Evolutionary conservation across 2,888 invertebrate species (phyloP).

Genomic region (Labia minor): DNA sequence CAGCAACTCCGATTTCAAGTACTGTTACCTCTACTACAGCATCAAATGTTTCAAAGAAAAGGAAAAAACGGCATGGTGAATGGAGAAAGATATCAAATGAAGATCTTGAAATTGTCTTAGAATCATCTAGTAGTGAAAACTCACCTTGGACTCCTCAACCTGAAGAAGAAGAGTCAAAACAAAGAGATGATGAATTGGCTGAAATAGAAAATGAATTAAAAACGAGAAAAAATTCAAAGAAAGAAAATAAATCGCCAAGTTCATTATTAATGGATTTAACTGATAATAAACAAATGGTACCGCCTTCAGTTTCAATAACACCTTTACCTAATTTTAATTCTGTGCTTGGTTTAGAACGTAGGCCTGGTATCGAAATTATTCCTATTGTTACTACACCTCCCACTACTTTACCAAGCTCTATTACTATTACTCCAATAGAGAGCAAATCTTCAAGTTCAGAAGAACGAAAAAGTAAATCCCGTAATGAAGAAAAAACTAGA

Average conservation of each 20-base stretch:
- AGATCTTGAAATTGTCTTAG: conserved; percentile 46
- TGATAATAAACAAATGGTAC: conserved; percentile 46
- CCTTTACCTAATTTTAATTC: conserved; percentile 47
- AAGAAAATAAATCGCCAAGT: conserved; percentile 41
- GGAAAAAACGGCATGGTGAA: conserved; percentile 36
- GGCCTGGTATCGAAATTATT: conserved; percentile 76
- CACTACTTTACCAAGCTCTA: conserved; percentile 61
- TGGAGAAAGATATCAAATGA: conserved; percentile 45
- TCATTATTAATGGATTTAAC: conserved; percentile 38
- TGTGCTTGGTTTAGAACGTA: conserved; percentile 52
- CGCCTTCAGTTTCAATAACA: conserved; percentile 53
- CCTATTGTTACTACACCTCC: conserved; percentile 57
- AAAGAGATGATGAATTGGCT: conserved; percentile 31
- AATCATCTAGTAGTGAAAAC: conserved; percentile 44
- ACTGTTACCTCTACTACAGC: neutral
- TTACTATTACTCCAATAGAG: conserved; percentile 73
- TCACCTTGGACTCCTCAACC: conserved; percentile 22
- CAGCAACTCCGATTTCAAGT: neutral
- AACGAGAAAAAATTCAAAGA: conserved; percentile 35
- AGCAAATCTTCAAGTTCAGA: conserved; percentile 34
- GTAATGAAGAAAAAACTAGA: conserved; percentile 37
- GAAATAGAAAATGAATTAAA: no score
- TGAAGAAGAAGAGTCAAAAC: neutral
- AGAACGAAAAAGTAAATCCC: conserved; percentile 36
- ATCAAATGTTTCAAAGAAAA: neutral